A percentile compares a stretch with the other conserved stretches of the same genome.
phyloP scores from a whole-genome alignment of 2,797 vertebrate genomes.

The Amblyraja radiata region DNA sequence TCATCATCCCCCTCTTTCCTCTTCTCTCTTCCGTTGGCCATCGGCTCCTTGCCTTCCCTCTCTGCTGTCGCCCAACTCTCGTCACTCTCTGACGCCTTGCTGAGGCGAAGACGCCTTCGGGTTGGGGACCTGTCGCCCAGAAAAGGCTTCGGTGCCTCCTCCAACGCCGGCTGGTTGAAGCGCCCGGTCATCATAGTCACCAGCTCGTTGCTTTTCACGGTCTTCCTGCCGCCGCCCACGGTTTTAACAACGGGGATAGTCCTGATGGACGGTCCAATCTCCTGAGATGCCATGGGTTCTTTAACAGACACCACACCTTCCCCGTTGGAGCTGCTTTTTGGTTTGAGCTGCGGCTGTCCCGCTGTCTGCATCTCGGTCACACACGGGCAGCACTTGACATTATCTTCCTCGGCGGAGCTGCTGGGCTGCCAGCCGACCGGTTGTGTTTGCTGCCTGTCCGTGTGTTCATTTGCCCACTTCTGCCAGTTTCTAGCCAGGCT shows the following conservation, averaged over 20 bases:
- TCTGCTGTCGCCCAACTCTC: neutral
- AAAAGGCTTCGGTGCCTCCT: conserved; percentile 49
- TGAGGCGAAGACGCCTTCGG: conserved; percentile 54
- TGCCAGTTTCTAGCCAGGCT: conserved; percentile 65
- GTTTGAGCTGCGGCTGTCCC: too few relatives aligned
- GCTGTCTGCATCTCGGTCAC: too few relatives aligned
- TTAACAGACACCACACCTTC: neutral
- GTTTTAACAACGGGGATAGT: conserved; percentile 50
- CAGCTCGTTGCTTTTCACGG: conserved; percentile 50
- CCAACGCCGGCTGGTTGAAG: conserved; percentile 52
- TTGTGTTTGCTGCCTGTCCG: conserved; percentile 53
- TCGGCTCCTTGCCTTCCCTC: neutral
- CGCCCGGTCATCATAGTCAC: conserved; percentile 52
- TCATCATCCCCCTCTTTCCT: conserved; percentile 48
- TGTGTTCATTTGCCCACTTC: conserved; percentile 59
- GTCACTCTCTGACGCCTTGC: neutral
- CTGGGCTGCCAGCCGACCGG: conserved; percentile 61
- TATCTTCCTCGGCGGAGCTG: neutral
- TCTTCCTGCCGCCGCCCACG: conserved; percentile 46
- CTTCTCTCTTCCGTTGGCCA: conserved; percentile 45
- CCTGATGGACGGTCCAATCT: conserved; percentile 50
- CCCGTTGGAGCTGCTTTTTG: neutral
- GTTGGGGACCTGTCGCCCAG: conserved; percentile 60
- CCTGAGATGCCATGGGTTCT: neutral
- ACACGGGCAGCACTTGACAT: neutral